Evolutionary conservation across 2,797 vertebrate species (phyloP).

Genomic region (Spinus olivaceus): DNA sequence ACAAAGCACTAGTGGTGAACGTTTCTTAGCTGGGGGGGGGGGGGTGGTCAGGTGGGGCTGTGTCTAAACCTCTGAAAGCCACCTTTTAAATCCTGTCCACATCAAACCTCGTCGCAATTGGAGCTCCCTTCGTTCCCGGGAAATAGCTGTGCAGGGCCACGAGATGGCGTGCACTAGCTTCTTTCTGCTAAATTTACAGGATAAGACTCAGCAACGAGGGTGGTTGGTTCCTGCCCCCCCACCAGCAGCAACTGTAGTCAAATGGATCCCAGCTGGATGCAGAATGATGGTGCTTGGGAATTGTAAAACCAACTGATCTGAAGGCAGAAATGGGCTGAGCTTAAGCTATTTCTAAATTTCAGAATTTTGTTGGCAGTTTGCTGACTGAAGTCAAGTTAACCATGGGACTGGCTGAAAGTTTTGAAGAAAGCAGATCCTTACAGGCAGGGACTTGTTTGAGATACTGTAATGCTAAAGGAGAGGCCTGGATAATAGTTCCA

Average conservation of each 20-base stretch:
- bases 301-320: neutral
- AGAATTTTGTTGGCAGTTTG: neutral
- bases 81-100: neutral
- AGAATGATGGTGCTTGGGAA: neutral
- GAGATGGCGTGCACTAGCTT: neutral
- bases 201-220: rapidly evolving
- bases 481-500: neutral
- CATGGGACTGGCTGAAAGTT: neutral
- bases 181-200: neutral
- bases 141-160: neutral
- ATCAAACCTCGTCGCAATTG: rapidly evolving
- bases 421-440: neutral
- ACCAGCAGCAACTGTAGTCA: neutral
- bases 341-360: neutral
- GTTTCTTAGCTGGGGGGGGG: no score
- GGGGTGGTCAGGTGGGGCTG: neutral
- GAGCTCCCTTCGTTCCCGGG: neutral
- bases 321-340: neutral
- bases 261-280: neutral
- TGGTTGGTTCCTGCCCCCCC: neutral
- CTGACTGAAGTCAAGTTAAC: neutral
- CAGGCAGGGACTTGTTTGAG: neutral
- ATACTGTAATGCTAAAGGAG: neutral
- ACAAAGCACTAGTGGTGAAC: rapidly evolving
- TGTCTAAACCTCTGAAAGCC: neutral